phyloP scores from a whole-genome alignment of 2,113 vertebrate species.

The Oceanodroma tethys region DNA sequence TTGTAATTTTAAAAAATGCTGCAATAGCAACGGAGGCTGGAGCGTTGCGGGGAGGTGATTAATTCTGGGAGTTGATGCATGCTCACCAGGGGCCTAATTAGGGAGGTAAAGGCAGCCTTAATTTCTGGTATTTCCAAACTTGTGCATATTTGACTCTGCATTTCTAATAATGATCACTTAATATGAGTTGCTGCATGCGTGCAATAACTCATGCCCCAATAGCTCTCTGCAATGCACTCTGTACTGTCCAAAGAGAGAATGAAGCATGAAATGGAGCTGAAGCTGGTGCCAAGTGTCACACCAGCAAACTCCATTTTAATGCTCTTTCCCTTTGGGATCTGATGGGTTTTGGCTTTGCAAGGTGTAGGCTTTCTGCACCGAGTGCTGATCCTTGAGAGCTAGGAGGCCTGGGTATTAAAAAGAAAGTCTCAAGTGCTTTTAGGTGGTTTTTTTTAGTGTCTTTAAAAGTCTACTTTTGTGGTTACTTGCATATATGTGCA shows the following conservation, averaged over 20 bases:
- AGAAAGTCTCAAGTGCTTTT: neutral
- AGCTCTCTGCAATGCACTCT: neutral
- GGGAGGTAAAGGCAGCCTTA: neutral
- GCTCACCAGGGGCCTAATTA: slow-evolving; percentile 36
- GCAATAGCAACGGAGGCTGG: neutral
- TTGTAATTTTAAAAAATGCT: neutral
- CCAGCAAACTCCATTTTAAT: neutral
- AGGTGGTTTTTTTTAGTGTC: neutral
- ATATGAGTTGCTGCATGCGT: neutral
- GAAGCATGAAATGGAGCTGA: neutral
- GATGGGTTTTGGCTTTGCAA: neutral
- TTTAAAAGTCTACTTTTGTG: neutral
- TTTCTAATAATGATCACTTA: neutral
- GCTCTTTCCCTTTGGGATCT: neutral
- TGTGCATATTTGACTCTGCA: neutral
- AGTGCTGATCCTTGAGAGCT: neutral
- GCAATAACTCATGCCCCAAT: neutral
- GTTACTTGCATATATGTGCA: neutral
- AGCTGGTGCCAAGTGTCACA: neutral
- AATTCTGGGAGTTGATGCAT: neutral
- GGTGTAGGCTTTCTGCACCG: neutral
- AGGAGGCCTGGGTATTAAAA: neutral
- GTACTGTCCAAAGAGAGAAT: neutral
- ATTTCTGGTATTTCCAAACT: neutral
- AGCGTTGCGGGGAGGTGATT: neutral